Evolutionary conservation across 2,797 vertebrate genomes (phyloP).

Genomic region (Danio choprae): DNA sequence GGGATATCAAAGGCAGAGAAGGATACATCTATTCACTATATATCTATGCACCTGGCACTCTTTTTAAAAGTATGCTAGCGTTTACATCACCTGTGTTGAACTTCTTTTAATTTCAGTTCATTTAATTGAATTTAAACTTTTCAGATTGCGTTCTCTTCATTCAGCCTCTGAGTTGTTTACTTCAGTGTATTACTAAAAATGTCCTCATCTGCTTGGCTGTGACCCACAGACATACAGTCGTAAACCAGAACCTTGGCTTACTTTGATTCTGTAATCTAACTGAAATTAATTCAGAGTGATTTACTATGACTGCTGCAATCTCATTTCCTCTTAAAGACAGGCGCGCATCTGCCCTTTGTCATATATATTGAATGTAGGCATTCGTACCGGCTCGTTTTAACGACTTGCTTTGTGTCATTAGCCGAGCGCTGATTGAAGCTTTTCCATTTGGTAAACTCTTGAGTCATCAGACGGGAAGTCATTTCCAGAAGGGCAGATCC

Average conservation of each 20-base stretch:
- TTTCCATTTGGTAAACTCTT: conserved; percentile 68
- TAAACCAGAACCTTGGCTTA: not conserved
- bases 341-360: conserved; percentile 2
- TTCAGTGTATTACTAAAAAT: conserved; percentile 1
- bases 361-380: conserved; percentile 22
- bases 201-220: not conserved
- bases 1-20: no score
- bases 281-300: conserved; percentile 34
- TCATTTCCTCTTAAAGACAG: conserved; percentile 23
- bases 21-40: no score
- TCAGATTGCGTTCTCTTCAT: not conserved
- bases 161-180: not conserved
- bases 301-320: conserved; percentile 30
- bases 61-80: no score
- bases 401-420: conserved; percentile 34
- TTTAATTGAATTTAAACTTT: not conserved
- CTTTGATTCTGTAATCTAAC: conserved; percentile 26
- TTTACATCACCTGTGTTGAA: not conserved
- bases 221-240: not conserved
- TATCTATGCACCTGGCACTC: no score
- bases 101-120: not conserved
- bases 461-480: conserved; percentile 63
- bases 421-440: conserved; percentile 39
- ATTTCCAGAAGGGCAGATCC: conserved; percentile 69
- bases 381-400: not conserved